Conservation (phyloP, 2,888 invertebrate species). For the Drepanosiphum platanoidis region DNA sequence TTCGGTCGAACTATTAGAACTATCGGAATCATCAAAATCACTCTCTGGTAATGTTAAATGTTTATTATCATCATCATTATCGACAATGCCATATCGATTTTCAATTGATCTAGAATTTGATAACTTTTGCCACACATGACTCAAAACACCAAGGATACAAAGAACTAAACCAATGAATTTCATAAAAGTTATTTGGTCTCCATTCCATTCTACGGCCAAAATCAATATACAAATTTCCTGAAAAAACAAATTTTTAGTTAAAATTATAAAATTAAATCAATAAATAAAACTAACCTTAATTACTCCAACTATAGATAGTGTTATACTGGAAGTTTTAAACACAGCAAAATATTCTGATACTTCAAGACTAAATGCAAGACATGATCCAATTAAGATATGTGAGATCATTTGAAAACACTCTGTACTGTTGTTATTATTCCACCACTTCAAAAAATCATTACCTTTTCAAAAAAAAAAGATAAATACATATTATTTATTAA, state of each 20-base stretch:
- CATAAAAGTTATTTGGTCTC: conserved; percentile 82
- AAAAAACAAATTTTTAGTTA: conserved; percentile 66
- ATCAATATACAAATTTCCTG: conserved; percentile 93
- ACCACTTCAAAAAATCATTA: conserved; percentile 69
- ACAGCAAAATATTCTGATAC: conserved; percentile 93
- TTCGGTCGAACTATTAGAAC: conserved; percentile 41
- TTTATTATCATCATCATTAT: conserved; percentile 38
- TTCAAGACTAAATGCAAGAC: conserved; percentile 94
- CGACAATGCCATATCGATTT: conserved; percentile 52
- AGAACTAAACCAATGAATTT: conserved; percentile 87
- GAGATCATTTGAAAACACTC: conserved; percentile 46
- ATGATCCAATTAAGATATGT: conserved; percentile 77
- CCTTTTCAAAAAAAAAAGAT: not conserved
- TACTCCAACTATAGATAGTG: conserved; percentile 93
- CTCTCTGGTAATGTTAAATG: conserved; percentile 51
- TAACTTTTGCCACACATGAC: conserved; percentile 73
- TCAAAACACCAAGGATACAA: conserved; percentile 87
- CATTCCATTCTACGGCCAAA: conserved; percentile 86
- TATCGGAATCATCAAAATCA: conserved; percentile 13
- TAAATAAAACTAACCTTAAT: conserved; percentile 78
- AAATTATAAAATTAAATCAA: conserved; percentile 36
- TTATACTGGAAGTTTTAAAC: conserved; percentile 93
- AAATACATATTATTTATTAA: not conserved
- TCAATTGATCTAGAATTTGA: conserved; percentile 19
- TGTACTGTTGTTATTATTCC: not conserved